These are phyloP conservation scores for Lethenteron camtschaticum DNA, from an alignment of 2,113 vertebrate species.

Conservation along the genomic window DNA sequence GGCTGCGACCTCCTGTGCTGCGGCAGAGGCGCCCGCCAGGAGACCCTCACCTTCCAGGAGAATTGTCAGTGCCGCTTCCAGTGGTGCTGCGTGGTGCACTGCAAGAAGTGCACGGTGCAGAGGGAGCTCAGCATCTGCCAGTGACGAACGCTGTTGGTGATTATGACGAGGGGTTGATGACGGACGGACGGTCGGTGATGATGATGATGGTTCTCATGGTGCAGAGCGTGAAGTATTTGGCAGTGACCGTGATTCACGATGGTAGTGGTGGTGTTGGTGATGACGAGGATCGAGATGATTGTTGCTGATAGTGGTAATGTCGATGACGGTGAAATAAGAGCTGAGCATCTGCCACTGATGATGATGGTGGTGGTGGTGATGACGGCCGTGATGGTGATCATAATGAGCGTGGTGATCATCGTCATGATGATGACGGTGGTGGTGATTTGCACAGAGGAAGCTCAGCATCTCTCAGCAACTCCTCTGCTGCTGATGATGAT, in stretches of 20 bases:
- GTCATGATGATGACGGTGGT: no score
- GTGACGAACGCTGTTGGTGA: neutral
- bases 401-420: no score
- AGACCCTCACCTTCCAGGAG: slow-evolving; percentile 8
- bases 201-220: neutral
- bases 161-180: no score
- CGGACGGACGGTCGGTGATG: no score
- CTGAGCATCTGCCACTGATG: no score
- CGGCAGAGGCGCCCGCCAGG: slow-evolving; percentile 2
- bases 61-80: slow-evolving; percentile 10
- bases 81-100: slow-evolving; percentile 9
- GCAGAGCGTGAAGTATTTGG: neutral
- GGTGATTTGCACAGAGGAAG: no score
- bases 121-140: slow-evolving; percentile 8
- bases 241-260: neutral
- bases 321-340: neutral
- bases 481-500: no score
- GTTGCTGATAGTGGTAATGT: neutral
- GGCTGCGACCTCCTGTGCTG: slow-evolving; percentile 10
- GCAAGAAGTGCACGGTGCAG: slow-evolving; percentile 7
- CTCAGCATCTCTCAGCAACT: no score
- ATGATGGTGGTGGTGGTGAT: no score
- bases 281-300: neutral
- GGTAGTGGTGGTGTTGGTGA: neutral
- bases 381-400: no score